phyloP scores from a whole-genome alignment of 1,140 invertebrate species.

The Drosophila setifemur region DNA sequence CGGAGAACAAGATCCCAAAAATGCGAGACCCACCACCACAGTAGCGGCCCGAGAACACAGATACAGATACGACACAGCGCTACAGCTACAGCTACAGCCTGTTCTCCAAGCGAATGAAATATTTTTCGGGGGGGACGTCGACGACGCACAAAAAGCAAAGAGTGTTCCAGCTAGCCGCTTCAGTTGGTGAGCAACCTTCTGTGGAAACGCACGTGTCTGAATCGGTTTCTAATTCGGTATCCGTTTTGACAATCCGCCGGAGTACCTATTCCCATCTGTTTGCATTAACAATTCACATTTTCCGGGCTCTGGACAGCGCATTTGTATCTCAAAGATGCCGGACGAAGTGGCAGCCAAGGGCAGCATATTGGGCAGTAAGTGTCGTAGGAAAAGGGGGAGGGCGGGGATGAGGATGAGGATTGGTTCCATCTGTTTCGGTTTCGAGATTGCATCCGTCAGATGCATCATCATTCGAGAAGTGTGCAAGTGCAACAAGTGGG shows the following conservation, averaged over 20 bases:
- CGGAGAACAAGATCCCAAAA: slow-evolving; percentile 49
- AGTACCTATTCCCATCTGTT: slow-evolving; percentile 5
- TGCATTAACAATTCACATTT: slow-evolving; percentile 32
- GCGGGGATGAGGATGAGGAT: neutral
- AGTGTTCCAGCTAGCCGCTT: slow-evolving; percentile 55
- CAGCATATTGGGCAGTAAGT: slow-evolving; percentile 81
- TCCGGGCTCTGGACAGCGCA: slow-evolving; percentile 3
- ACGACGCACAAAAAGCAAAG: slow-evolving; percentile 49
- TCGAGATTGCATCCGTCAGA: slow-evolving; percentile 43
- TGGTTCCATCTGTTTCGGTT: slow-evolving; percentile 8
- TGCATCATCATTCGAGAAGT: slow-evolving; percentile 41
- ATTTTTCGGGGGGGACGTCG: slow-evolving; percentile 21
- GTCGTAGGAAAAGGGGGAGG: neutral
- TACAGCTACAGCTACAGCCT: slow-evolving; percentile 4
- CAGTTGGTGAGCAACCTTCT: slow-evolving; percentile 67
- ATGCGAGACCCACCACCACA: slow-evolving; percentile 25
- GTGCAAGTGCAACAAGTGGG: slow-evolving; percentile 66
- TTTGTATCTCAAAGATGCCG: slow-evolving; percentile 44
- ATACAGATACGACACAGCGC: neutral
- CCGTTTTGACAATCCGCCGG: slow-evolving; percentile 1
- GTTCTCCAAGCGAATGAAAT: slow-evolving; percentile 16
- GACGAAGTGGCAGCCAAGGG: slow-evolving; percentile 74
- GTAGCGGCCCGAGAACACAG: neutral
- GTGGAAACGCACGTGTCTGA: slow-evolving; percentile 46
- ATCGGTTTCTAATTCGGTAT: slow-evolving; percentile 1